Evolutionary conservation across 2,113 vertebrate species (phyloP).

Genomic region (Gopherus flavomarginatus): DNA sequence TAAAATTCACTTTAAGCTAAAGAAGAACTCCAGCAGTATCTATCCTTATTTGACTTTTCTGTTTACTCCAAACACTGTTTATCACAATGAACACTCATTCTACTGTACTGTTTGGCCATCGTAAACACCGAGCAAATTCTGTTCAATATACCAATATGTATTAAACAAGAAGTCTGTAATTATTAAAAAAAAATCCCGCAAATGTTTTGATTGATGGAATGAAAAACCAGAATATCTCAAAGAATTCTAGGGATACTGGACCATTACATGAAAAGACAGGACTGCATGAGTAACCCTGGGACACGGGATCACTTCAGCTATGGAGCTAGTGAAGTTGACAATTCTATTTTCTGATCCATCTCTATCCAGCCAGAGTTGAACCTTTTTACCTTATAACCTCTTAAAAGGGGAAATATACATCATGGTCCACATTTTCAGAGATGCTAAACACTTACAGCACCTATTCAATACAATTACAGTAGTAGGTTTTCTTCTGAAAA

Average conservation of each 20-base stretch:
- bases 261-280: background rate
- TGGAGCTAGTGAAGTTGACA: background rate
- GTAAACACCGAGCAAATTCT: background rate
- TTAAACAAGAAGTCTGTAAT: background rate
- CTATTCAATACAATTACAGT: background rate
- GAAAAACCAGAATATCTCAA: rapidly evolving
- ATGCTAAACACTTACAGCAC: background rate
- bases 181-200: background rate
- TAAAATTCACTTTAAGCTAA: background rate
- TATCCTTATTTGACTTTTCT: background rate
- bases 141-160: background rate
- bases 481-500: background rate
- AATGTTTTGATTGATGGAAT: background rate
- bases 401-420: background rate
- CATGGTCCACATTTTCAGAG: background rate
- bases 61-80: background rate
- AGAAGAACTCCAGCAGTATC: background rate
- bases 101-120: background rate
- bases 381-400: background rate
- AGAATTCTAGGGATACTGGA: background rate
- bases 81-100: background rate
- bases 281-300: background rate
- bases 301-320: background rate
- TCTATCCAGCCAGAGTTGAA: background rate
- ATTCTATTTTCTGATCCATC: background rate